phyloP scores from a whole-genome alignment of 2,888 invertebrate species.

The Caprella mutica region DNA sequence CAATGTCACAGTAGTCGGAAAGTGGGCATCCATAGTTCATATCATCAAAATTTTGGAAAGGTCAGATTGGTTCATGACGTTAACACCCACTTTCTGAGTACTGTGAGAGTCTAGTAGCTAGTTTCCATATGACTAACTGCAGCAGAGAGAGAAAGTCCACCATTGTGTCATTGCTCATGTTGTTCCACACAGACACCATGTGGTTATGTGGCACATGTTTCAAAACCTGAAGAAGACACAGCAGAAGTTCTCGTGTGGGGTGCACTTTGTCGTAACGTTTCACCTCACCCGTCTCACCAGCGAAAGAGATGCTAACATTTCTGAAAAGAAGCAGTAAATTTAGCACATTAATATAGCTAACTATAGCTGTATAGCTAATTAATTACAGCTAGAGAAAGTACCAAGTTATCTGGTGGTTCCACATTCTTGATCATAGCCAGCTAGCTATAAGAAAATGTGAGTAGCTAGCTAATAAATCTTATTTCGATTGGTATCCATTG shows the following conservation, averaged over 20 bases:
- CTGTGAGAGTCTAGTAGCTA: no score
- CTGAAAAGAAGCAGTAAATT: slow-evolving; percentile 12
- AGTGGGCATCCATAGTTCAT: no score
- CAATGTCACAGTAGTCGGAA: no score
- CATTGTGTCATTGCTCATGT: slow-evolving; percentile 66
- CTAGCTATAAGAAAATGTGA: no score
- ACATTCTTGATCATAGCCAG: no score
- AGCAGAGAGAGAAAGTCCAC: slow-evolving; percentile 73
- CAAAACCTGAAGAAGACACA: slow-evolving; percentile 80
- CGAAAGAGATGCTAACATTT: slow-evolving; percentile 34
- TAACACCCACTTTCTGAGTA: no score
- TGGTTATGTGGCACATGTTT: slow-evolving; percentile 82
- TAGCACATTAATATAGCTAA: neutral
- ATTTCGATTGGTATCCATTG: no score
- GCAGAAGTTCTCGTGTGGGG: slow-evolving; percentile 68
- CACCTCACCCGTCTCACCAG: slow-evolving; percentile 31
- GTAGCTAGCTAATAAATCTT: no score
- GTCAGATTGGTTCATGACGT: no score
- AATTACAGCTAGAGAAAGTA: neutral
- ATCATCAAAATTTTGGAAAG: no score
- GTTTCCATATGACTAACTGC: slow-evolving; percentile 58
- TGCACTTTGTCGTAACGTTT: slow-evolving; percentile 59
- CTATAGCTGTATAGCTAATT: no score
- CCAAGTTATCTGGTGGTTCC: no score
- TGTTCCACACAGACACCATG: slow-evolving; percentile 81